Percentiles rank a stretch among this genome's conserved stretches.
Evolutionary conservation across 2,797 vertebrate genomes (phyloP).

Genomic region (Pristis pectinata): DNA sequence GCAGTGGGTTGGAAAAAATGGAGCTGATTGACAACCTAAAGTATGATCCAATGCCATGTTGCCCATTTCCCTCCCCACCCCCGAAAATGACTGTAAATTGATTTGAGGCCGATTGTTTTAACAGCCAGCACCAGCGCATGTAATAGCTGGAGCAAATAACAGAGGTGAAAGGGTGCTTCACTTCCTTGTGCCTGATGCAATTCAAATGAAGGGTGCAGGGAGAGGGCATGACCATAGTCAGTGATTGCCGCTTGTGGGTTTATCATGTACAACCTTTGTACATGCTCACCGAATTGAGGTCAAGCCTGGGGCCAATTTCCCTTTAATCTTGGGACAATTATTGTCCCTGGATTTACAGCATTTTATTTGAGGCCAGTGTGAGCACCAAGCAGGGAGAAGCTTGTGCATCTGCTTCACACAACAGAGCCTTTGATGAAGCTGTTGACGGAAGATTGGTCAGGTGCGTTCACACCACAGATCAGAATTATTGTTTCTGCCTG

Average conservation of each 20-base stretch:
- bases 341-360: neutral
- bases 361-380: neutral
- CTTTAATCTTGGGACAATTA: constrained; percentile 9
- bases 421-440: neutral
- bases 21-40: neutral
- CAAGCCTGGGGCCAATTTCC: neutral
- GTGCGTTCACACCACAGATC: neutral
- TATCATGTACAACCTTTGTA: neutral
- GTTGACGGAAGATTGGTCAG: neutral
- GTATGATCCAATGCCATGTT: neutral
- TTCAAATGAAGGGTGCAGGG: neutral
- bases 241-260: neutral
- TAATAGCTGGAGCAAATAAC: constrained; percentile 26
- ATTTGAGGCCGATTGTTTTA: constrained; percentile 22
- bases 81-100: neutral
- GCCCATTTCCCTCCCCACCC: neutral
- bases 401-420: neutral
- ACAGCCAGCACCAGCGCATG: neutral
- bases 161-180: constrained; percentile 8
- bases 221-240: neutral
- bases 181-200: neutral
- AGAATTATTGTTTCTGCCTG: neutral
- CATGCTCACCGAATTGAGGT: neutral
- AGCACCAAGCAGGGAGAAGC: neutral
- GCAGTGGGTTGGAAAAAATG: neutral